Base-by-base conservation (phyloP, 2,113 vertebrate species). In the Triplophysa dalaica region DNA sequence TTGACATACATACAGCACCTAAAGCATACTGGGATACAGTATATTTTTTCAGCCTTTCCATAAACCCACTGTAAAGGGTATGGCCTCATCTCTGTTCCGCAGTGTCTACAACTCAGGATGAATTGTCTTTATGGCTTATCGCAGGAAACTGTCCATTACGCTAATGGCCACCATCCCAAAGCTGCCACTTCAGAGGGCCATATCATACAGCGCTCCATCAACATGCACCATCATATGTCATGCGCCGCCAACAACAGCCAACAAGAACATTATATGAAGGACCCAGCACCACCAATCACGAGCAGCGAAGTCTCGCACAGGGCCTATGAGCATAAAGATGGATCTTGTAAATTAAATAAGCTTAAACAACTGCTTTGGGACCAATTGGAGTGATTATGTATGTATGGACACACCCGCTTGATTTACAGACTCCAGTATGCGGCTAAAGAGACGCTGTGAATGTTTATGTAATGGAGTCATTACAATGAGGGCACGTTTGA, bases 101-200 rank as follows among this genome's bases (percentile, higher is more conserved):
- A 63, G 3, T 16, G 22, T 68, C 43, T n/a, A 5, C 21, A 12
- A n/a, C 26, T 74, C n/a, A 75, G 86, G 89, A 85, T 91, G 88
- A 86, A 92, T 91, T 87, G 90, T 84, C 60, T 76, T 48, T 22
- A 70, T 14, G 48, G 58, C 74, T 82, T 64, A 70, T 45, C 61
- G 63, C 19, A 69, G 72, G 81, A 83, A 83, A 79, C 60, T 63
- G 73, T 70, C 66, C 33, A 60, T 70, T 75, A 79, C 33, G 26
- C 61, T 77, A 72, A 80, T 50, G 61, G 48, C 22, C 29, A 33
- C 64, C 41, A 41, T 45, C 24, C 60, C 24, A 70, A 45, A 29
- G 58, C 41, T 52, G 50, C 65, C 17, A n/a, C 33, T 76, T 64
- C 38, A 65, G 38, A 69, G 22, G 60, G 38, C 75, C 73, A 70